A percentile compares a stretch with the other conserved stretches of the same genome.
Evolutionary conservation across 2,888 invertebrate genomes (phyloP).

Genomic region (Nomada fabriciana): DNA sequence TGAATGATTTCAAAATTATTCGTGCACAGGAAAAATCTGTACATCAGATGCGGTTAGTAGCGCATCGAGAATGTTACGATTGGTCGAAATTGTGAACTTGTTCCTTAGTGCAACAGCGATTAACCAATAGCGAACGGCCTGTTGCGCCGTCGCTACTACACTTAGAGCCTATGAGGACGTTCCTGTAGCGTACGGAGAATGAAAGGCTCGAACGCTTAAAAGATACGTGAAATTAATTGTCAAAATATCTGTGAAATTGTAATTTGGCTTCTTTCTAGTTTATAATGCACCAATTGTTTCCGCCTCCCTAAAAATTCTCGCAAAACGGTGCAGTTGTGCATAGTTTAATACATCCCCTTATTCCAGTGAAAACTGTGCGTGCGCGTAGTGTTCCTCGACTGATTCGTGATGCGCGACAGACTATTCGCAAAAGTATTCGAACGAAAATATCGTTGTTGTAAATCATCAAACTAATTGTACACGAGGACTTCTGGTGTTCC

Average conservation of each 20-base stretch:
- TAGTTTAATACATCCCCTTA: constrained; percentile 24
- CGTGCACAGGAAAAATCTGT: constrained; percentile 40
- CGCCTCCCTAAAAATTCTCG: background rate
- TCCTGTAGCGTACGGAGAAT: constrained; percentile 63
- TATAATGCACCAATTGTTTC: background rate
- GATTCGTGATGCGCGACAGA: constrained; percentile 67
- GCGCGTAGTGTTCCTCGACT: constrained; percentile 56
- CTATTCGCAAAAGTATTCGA: constrained; percentile 67
- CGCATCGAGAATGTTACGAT: constrained; percentile 35
- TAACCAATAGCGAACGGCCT: constrained; percentile 53
- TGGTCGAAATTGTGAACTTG: constrained; percentile 47
- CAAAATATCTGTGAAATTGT: constrained; percentile 31
- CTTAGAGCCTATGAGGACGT: constrained; percentile 65
- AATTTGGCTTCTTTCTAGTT: background rate
- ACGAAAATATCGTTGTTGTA: constrained; percentile 22
- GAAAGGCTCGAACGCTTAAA: constrained; percentile 76
- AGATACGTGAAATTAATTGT: constrained; percentile 62
- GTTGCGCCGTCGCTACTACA: constrained; percentile 66
- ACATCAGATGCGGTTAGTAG: constrained; percentile 37
- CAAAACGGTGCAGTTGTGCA: constrained; percentile 2
- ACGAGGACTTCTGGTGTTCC: background rate
- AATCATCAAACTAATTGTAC: background rate
- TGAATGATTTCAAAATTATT: constrained; percentile 57
- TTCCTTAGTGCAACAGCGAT: constrained; percentile 19
- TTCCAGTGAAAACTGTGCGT: constrained; percentile 64